phyloP scores from a whole-genome alignment of 2,113 vertebrate species.

The Equus quagga region DNA sequence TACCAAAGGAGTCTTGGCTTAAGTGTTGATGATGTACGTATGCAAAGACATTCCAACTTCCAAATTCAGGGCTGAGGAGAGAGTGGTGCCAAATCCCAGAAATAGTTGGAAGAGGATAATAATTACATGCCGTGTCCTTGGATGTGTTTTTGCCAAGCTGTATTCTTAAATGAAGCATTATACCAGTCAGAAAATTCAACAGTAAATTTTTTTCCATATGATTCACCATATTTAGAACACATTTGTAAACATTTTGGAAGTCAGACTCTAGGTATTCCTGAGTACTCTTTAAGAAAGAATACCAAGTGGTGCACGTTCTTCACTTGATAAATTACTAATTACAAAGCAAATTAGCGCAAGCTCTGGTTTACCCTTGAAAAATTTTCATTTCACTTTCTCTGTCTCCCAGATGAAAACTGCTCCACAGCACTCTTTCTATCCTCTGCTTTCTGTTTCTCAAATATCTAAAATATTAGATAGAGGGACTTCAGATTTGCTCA shows the following conservation, averaged over 20 bases:
- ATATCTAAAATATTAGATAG: neutral
- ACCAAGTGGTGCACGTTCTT: neutral
- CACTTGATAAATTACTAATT: neutral
- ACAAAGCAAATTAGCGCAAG: neutral
- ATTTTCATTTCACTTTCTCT: neutral
- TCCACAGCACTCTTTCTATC: neutral
- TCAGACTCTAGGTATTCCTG: neutral
- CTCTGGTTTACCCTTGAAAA: neutral
- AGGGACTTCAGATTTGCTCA: neutral
- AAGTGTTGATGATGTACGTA: neutral
- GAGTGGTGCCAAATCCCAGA: constrained; percentile 61
- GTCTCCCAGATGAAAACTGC: neutral
- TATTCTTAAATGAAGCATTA: constrained; percentile 79
- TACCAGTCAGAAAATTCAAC: constrained; percentile 72
- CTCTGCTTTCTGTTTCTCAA: neutral
- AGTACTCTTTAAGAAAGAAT: neutral
- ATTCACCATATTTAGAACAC: neutral
- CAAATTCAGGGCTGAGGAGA: constrained; percentile 53
- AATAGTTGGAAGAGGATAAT: constrained; percentile 68
- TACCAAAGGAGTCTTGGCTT: neutral
- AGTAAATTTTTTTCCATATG: constrained; percentile 67
- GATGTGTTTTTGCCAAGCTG: constrained; percentile 77
- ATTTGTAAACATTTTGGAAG: neutral
- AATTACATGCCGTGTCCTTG: constrained; percentile 76
- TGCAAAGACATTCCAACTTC: constrained; percentile 55